Evolutionary conservation across 2,113 vertebrate species (phyloP), one percentile per base, ranked within the genome.

Genomic region (Microcebus murinus): DNA sequence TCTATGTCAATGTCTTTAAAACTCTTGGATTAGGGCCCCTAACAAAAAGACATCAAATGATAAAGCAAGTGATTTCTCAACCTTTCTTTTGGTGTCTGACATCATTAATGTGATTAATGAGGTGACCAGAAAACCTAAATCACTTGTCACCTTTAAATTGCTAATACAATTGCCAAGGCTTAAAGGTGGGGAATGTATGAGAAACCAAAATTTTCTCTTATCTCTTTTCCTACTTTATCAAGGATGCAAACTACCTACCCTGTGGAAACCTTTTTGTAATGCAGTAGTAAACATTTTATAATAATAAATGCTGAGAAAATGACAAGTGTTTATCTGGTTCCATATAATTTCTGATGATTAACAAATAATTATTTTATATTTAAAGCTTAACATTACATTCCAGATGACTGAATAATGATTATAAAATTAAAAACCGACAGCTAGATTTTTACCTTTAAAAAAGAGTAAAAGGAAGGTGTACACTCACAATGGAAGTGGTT

Each of bases 101-200:
- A 96, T 90, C 34, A 94, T 90, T 92, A 88, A 95, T 55, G 67
- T 97, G 90, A 96, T 96, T 96, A 95, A 97, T 94, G 87, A 95
- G 39, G 45, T 96, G 59, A 90, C 67, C 42, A 77, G 42, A 23
- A 36, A 96, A 36, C 9, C 15, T n/a, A 81, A 95, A 88, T 91
- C 70, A 52, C 36, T 90, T 96, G 93, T 88, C 91, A 68, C 63
- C 55, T 4, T 68, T 68, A 70, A n/a, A 87, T 12, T 89, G 45
- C 36, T 73, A 50, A 84, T 73, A 74, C 23, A 96, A 94, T 92
- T 95, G 85, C 70, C 71, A 87, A 96, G 36, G 12, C 31, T 96
- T 48, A 81, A 82, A 74, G n/a, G 77, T 82, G 13, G 63, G 8
- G 10, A 93, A 70, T 7, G 20, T 29, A 59, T 42, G 70, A 94